Conservation (phyloP, 2,797 vertebrate genomes). For the Nannoperca australis region DNA sequence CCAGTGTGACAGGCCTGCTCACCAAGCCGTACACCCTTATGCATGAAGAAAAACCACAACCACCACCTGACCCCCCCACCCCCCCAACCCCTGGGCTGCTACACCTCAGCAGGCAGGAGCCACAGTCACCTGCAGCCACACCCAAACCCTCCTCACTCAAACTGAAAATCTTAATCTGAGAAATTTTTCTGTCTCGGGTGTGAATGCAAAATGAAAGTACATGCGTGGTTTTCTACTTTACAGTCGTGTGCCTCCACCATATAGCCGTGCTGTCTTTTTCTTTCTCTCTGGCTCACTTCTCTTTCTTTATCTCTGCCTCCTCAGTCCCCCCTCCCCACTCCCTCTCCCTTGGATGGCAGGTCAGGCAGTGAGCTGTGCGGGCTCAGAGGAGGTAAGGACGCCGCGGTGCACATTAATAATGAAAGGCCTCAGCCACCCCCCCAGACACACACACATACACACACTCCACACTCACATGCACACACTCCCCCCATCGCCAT, state of each 20-base stretch:
- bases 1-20: slow-evolving; percentile 87
- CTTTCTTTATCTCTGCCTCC: slow-evolving; percentile 81
- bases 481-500: slow-evolving; percentile 83
- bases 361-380: slow-evolving; percentile 88
- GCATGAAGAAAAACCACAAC: slow-evolving; percentile 67
- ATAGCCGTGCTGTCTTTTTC: slow-evolving; percentile 56
- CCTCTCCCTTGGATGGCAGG: slow-evolving; percentile 86
- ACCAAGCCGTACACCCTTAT: slow-evolving; percentile 78
- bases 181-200: slow-evolving; percentile 7
- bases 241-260: slow-evolving; percentile 27
- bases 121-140: slow-evolving; percentile 70
- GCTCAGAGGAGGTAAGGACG: slow-evolving; percentile 88
- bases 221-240: slow-evolving; percentile 42
- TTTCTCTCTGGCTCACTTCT: slow-evolving; percentile 71
- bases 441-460: slow-evolving; percentile 50
- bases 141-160: slow-evolving; percentile 38
- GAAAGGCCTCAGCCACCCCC: slow-evolving; percentile 85
- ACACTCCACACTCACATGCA: slow-evolving; percentile 40
- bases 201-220: slow-evolving; percentile 29
- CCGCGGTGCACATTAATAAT: slow-evolving; percentile 90
- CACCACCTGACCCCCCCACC: slow-evolving; percentile 60
- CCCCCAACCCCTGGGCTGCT: slow-evolving; percentile 44
- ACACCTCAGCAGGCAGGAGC: slow-evolving; percentile 60
- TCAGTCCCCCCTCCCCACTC: slow-evolving; percentile 41
- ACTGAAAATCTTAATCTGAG: slow-evolving; percentile 35